Conservation (phyloP, 1,140 invertebrate species). For the Drosophila aff. region DNA sequence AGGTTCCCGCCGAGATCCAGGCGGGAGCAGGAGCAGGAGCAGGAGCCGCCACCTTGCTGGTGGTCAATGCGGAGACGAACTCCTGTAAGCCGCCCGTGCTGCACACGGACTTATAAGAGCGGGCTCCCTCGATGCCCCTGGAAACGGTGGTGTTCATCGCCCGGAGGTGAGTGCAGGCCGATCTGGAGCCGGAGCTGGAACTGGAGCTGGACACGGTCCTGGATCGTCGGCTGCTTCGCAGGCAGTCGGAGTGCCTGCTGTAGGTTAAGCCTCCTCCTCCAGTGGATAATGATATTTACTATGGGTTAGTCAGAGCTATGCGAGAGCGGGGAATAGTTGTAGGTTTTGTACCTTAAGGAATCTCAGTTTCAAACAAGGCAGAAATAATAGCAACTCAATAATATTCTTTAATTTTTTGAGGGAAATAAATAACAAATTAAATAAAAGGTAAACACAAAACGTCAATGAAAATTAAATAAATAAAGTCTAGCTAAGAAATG, state of each 20-base stretch:
- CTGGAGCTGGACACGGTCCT: conserved; percentile 28
- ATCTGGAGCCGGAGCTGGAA: conserved; percentile 9
- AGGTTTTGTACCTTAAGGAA: not conserved
- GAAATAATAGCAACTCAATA: not conserved
- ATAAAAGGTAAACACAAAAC: too few species aligned
- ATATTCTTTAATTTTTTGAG: not conserved
- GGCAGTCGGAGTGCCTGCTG: conserved; percentile 54
- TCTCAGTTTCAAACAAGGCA: conserved; percentile 11
- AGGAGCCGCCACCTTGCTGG: conserved; percentile 40
- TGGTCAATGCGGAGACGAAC: conserved; percentile 65
- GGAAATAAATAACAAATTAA: not conserved
- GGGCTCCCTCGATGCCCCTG: conserved; percentile 55
- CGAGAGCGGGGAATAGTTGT: conserved; percentile 1
- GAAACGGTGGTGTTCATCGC: conserved; percentile 77
- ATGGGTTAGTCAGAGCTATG: conserved; percentile 2
- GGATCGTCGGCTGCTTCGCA: conserved; percentile 29
- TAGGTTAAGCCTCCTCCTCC: conserved; percentile 17
- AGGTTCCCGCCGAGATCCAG: conserved; percentile 12
- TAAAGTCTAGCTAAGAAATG: not conserved
- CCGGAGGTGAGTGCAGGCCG: conserved; percentile 60
- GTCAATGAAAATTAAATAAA: too few species aligned
- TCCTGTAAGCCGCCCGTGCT: conserved; percentile 75
- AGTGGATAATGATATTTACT: conserved; percentile 61
- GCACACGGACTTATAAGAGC: conserved; percentile 83
- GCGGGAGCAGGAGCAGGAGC: not conserved